Base-by-base conservation (phyloP, 1,140 invertebrate species). In the Drosophila kikkawai region DNA sequence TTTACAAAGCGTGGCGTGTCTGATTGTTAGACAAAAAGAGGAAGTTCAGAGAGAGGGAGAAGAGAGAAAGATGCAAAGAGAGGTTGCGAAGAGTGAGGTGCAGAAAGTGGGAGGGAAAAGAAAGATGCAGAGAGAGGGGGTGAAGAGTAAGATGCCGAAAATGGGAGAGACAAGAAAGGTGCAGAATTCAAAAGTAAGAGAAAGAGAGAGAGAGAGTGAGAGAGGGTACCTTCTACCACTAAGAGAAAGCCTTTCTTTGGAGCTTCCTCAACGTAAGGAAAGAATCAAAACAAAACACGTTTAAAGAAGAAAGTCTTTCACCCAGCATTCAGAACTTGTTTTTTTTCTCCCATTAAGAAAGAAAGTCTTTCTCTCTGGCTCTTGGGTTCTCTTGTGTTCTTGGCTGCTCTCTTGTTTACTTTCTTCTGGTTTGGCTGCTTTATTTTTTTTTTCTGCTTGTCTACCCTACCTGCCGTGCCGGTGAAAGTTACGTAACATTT, bases 401-500 rank as follows among this genome's bases (percentile, higher is more conserved):
- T 57, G 39, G 39, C 64, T 50, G 74, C 74, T 61, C 70, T 55
- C 57, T 77, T 79, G 65, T 80, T 82, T 87, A 80, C 80, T 87
- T 90, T 83, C 84, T 90, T 81, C 78, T 56, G 34, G 58, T 47
- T 76, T 71, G 71, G 26, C 69, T 8, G 36, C 29, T 19, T 74
- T 69, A 19, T 48, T 41, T 26, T 8, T 55, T n/a, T 7, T 26
- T 29, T 60, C 7, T 45, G 60, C 64, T 83, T 83, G 67, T 76
- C 75, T 82, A 74, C 61, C 70, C 75, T 82, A 74, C 61, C 70
- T 64, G 51, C 19, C 48, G 19, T 51, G 44, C 58, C 65, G 83
- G 84, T 78, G 83, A 87, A 87, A 87, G 83, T 87, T 87, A 88
- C 84, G 77, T 87, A 87, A 84, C 82, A 82, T 80, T 73, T 75